These are phyloP conservation scores for Siphonodentalium dalli DNA, from an alignment of 2,888 invertebrate species.

Conservation along the genomic window DNA sequence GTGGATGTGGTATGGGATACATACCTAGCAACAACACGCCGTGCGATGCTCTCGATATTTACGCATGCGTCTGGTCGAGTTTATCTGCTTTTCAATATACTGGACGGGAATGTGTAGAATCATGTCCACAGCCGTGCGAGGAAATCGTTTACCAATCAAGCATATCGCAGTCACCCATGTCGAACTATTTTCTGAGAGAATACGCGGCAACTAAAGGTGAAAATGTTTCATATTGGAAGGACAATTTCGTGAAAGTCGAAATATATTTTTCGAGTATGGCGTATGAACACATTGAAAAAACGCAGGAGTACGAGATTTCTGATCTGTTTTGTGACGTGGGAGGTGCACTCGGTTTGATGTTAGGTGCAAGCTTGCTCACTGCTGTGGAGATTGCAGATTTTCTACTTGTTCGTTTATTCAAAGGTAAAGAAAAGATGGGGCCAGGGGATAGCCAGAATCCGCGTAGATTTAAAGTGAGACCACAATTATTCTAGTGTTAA, in stretches of 20 bases:
- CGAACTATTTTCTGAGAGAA: constrained; percentile 3
- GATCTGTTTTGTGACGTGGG: constrained; percentile 34
- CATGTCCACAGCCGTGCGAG: constrained; percentile 13
- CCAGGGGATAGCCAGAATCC: too few relatives aligned
- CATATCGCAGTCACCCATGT: constrained; percentile 11
- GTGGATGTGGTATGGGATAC: constrained; percentile 13
- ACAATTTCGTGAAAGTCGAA: constrained; percentile 19
- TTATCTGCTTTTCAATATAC: not conserved
- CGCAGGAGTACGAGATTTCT: constrained; percentile 10
- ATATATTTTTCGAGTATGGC: constrained; percentile 19
- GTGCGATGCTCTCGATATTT: constrained; percentile 16
- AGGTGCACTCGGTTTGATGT: constrained; percentile 34
- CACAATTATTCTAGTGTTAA: too few relatives aligned
- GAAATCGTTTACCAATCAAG: constrained; percentile 10
- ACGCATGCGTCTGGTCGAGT: constrained; percentile 8
- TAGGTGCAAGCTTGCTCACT: constrained; percentile 36
- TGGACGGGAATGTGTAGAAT: constrained; percentile 5
- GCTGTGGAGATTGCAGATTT: constrained; percentile 36
- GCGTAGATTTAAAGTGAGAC: too few relatives aligned
- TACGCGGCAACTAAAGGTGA: constrained; percentile 1
- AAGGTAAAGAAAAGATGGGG: too few relatives aligned
- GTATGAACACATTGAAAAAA: constrained; percentile 18
- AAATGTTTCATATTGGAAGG: constrained; percentile 5
- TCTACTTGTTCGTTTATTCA: too few relatives aligned
- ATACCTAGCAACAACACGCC: constrained; percentile 14